Base-by-base conservation (phyloP, 2,888 invertebrate genomes). In the Ochropleura plecta region DNA sequence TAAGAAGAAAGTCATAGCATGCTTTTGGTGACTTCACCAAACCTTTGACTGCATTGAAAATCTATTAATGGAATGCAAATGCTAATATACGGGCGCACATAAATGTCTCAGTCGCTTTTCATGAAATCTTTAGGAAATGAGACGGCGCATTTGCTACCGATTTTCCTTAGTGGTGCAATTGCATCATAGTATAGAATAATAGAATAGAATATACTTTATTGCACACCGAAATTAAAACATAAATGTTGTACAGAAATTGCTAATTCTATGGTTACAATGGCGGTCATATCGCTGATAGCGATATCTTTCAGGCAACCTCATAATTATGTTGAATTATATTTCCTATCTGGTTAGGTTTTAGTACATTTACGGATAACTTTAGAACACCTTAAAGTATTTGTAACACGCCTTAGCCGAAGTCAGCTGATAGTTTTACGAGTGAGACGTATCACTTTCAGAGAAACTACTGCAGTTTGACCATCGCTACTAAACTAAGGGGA, bases 391-490 rank as follows among this genome's bases (percentile, higher is more conserved):
- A 48, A 57, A 78, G 63, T 78, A 68, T 60, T 55, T 7, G 49
- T 66, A 62, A 20, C 53, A 73, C 64, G 51, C 14, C 14, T 62
- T 60, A 20, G 16, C 30, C 20, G 14, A 65, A 69, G 64, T 65
- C 77, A 76, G 70, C 53, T 65, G 70, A 79, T 60, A 82, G 82
- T 70, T 82, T 66, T 51, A 70, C 82, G 30, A 82, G 55, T 49
- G 42, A 70, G 78, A 57, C 78, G 79, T 77, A 76, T 79, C 70
- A 79, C 77, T 82, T 79, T 62, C 60, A 70, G 63, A 49, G 55
- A 79, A 82, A 78, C 82, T 77, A 12, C 57, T 70, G 51, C 79
- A 77, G 82, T 63, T 66, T 71, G 67, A 79, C 79, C 71, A 63
- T 57, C 51, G 64, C 20, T 53, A 51, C 82, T 65, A 63, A 82